Percentiles rank a stretch among this genome's conserved stretches.
phyloP scores from a whole-genome alignment of 2,888 invertebrate genomes.

The Catocala sponsa region DNA sequence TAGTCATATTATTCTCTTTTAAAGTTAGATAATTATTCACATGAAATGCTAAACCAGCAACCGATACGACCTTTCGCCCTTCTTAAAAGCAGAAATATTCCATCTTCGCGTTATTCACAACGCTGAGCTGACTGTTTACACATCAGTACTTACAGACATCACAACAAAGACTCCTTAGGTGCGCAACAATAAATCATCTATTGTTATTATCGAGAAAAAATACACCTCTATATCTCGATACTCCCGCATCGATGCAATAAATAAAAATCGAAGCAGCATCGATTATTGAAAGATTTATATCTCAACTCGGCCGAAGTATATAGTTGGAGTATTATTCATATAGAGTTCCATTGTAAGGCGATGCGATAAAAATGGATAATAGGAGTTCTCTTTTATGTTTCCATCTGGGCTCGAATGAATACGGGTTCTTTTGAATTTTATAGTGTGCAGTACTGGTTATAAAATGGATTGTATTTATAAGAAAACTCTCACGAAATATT shows the following conservation, averaged over 20 bases:
- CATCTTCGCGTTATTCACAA: constrained; percentile 6
- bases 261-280: constrained; percentile 79
- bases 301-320: constrained; percentile 71
- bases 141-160: constrained; percentile 16
- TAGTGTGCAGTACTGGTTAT: constrained; percentile 31
- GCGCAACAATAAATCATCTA: constrained; percentile 76
- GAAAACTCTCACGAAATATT: constrained; percentile 20
- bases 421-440: constrained; percentile 47
- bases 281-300: constrained; percentile 86
- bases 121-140: constrained; percentile 12
- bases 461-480: constrained; percentile 7
- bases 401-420: constrained; percentile 47
- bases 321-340: constrained; percentile 81
- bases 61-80: neutral
- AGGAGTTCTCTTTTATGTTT: constrained; percentile 53
- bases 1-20: no score
- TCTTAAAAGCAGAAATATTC: neutral
- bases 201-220: constrained; percentile 74
- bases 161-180: constrained; percentile 26
- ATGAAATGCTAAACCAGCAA: neutral
- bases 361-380: constrained; percentile 68
- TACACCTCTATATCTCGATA: constrained; percentile 68
- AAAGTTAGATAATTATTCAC: no score
- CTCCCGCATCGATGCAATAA: constrained; percentile 72
- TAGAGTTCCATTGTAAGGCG: constrained; percentile 69